Percentiles rank a stretch among this genome's conserved stretches.
phyloP scores from a whole-genome alignment of 2,113 vertebrate species.

The Tupaia chinensis region DNA sequence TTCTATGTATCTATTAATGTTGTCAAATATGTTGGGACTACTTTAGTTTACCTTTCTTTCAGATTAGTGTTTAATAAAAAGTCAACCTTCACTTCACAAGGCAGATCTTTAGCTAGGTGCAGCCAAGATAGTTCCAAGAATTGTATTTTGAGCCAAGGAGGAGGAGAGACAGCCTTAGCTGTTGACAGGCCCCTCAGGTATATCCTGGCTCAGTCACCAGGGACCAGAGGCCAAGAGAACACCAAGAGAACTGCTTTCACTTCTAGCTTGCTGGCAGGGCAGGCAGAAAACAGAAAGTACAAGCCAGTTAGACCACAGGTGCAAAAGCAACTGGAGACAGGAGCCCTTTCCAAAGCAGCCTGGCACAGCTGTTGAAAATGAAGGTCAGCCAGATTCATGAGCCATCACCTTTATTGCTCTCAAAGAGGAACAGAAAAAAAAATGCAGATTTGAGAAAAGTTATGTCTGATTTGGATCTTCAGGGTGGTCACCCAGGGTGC shows the following conservation, averaged over 20 bases:
- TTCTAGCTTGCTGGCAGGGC: background rate
- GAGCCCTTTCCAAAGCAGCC: background rate
- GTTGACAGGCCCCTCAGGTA: background rate
- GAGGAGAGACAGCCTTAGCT: background rate
- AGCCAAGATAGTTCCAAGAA: background rate
- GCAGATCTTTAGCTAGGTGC: background rate
- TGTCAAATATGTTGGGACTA: background rate
- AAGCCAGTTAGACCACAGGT: constrained; percentile 39
- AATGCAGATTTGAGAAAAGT: background rate
- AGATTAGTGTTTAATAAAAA: constrained; percentile 11
- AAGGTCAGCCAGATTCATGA: constrained; percentile 56
- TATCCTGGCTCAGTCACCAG: background rate
- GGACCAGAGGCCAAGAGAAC: background rate
- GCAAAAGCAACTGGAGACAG: background rate
- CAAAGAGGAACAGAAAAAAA: background rate
- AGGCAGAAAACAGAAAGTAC: background rate
- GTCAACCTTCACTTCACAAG: background rate
- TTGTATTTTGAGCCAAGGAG: background rate
- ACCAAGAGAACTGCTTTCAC: background rate
- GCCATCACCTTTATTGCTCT: background rate
- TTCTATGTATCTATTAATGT: background rate
- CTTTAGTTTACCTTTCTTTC: background rate
- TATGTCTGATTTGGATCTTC: background rate
- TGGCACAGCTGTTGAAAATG: constrained; percentile 46
- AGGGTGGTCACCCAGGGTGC: no score